phyloP scores from a whole-genome alignment of 2,113 vertebrate species.

The Siniperca chuatsi region DNA sequence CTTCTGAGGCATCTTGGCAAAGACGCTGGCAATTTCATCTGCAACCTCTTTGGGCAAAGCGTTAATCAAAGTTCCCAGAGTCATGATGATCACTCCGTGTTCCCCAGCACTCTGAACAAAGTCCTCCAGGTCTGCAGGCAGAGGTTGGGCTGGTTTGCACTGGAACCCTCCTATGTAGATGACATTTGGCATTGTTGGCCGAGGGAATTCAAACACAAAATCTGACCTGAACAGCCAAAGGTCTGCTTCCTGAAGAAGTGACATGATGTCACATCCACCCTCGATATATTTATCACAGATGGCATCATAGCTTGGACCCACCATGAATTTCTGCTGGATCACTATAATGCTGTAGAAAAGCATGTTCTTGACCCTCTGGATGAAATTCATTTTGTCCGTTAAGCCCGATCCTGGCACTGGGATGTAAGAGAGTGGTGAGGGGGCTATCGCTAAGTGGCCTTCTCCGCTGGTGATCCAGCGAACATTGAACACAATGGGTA shows the following conservation, averaged over 20 bases:
- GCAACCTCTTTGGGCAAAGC: constrained; percentile 65
- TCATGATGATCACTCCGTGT: constrained; percentile 79
- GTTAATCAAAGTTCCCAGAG: constrained; percentile 74
- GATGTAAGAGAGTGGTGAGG: constrained; percentile 82
- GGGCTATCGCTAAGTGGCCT: constrained; percentile 78
- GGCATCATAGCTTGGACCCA: constrained; percentile 72
- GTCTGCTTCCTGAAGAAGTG: constrained; percentile 80
- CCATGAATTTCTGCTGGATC: constrained; percentile 62
- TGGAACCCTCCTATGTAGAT: constrained; percentile 82
- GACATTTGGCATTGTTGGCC: constrained; percentile 81
- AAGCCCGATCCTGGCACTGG: constrained; percentile 79
- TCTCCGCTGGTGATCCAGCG: constrained; percentile 82
- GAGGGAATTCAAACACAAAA: constrained; percentile 83
- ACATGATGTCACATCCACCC: constrained; percentile 68
- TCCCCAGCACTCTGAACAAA: constrained; percentile 81
- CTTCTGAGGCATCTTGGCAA: constrained; percentile 82
- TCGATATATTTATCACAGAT: constrained; percentile 78
- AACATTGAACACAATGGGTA: constrained; percentile 81
- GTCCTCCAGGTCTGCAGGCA: constrained; percentile 75
- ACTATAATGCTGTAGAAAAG: constrained; percentile 55
- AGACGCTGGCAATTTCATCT: constrained; percentile 70
- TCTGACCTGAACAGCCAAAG: constrained; percentile 83
- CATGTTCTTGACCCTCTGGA: constrained; percentile 79
- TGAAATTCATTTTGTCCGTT: constrained; percentile 81
- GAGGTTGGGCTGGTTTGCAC: constrained; percentile 74